A percentile compares a stretch with the other conserved stretches of the same genome.
Evolutionary conservation across 2,888 invertebrate species (phyloP).

Genomic region (Lacanobia oleracea): DNA sequence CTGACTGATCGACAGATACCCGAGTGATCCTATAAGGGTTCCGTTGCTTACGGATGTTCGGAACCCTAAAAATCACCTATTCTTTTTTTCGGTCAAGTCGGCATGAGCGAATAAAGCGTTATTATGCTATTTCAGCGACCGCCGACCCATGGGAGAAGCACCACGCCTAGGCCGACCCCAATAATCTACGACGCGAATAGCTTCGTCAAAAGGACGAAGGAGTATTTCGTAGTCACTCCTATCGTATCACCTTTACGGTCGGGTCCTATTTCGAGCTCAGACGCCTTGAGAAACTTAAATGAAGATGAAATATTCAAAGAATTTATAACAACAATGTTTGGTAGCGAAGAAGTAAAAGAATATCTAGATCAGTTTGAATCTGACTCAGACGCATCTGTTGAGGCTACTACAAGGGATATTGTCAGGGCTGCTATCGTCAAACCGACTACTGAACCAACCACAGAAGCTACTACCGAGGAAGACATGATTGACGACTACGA

Average conservation of each 20-base stretch:
- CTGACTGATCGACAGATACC: no score
- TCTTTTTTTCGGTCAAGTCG: neutral
- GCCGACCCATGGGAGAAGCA: conserved; percentile 56
- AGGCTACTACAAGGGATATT: conserved; percentile 1
- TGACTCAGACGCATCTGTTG: conserved; percentile 5
- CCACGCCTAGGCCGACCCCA: conserved; percentile 60
- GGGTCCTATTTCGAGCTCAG: conserved; percentile 10
- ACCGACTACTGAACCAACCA: conserved; percentile 2
- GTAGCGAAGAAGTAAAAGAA: conserved; percentile 70
- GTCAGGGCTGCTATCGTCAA: neutral
- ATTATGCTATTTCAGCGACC: conserved; percentile 68
- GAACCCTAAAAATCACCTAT: no score
- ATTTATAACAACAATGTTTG: conserved; percentile 75
- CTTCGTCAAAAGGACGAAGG: neutral
- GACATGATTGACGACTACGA: neutral
- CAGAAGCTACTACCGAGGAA: neutral
- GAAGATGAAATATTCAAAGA: conserved; percentile 73
- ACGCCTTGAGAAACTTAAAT: conserved; percentile 65
- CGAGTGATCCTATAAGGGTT: no score
- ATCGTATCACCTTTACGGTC: neutral
- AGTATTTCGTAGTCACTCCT: neutral
- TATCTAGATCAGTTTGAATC: conserved; percentile 47
- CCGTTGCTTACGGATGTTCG: no score
- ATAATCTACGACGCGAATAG: neutral
- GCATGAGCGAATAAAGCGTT: neutral